Evolutionary conservation across 2,888 invertebrate genomes (phyloP).

Genomic region (Euzophera pinguis): DNA sequence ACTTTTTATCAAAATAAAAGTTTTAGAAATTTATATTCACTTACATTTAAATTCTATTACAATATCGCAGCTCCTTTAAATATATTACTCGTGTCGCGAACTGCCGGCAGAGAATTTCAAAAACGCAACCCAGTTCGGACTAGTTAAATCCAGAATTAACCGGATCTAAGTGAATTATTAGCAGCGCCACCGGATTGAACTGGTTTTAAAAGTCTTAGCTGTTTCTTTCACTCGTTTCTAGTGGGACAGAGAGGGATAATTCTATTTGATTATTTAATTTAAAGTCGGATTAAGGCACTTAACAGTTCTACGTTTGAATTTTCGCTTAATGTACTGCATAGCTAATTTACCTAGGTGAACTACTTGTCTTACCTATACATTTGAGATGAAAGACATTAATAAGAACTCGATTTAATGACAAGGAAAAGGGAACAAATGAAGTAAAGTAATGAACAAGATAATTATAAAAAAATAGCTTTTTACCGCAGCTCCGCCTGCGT

Average conservation of each 20-base stretch:
- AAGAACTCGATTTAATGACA: too few species aligned
- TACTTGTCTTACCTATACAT: too few species aligned
- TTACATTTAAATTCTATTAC: neutral
- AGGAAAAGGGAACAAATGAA: too few species aligned
- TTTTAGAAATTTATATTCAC: neutral
- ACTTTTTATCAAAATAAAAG: too few species aligned
- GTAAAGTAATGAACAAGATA: too few species aligned
- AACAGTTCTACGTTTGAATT: neutral
- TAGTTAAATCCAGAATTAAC: conserved; percentile 26
- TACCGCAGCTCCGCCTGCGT: too few species aligned
- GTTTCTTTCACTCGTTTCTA: conserved; percentile 26
- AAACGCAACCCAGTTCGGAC: conserved; percentile 14
- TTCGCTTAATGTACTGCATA: neutral
- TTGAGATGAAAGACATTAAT: too few species aligned
- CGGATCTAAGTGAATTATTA: conserved; percentile 33
- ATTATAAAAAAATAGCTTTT: too few species aligned
- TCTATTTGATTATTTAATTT: conserved; percentile 1
- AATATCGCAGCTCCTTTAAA: conserved; percentile 2
- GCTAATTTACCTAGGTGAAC: neutral
- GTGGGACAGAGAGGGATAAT: conserved; percentile 4
- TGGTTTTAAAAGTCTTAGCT: conserved; percentile 25
- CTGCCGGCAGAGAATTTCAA: conserved; percentile 13
- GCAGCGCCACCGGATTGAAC: conserved; percentile 26
- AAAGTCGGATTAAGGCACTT: neutral
- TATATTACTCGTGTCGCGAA: conserved; percentile 8